Base-by-base conservation (phyloP, 2,113 vertebrate species). In the Cavia aperea region DNA sequence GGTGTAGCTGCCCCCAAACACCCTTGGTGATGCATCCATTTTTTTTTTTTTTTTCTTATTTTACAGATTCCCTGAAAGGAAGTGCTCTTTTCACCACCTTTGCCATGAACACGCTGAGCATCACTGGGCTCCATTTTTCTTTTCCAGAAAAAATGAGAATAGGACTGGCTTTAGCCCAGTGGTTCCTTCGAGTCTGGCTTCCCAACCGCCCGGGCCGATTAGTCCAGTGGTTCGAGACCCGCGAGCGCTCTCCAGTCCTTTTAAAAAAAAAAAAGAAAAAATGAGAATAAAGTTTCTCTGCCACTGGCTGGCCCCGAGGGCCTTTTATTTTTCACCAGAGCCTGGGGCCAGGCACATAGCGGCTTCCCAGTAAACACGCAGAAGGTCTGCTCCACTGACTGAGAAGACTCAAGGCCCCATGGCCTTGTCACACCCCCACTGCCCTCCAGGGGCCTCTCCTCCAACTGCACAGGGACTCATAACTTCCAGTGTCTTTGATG, bases 291-390 rank as follows among this genome's bases (percentile, higher is more conserved):
- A 31, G 12, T 16, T 56, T 56, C 21, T 77, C 24, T 51, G 79
- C 51, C 60, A 51, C 66, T 79, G 73, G 0, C 8, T 43, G 60
- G 51, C 19, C 84, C 81, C 24, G 7, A 75, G 39, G 29, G 5
- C 29, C 54, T 33, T 96, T 96, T 77, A 88, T 89, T 95, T 94
- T 54, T 92, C 46, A 63, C 15, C 14, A 46, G 81, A 66, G 3
- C 83, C 63, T 19, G 5, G 23, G 51, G 39, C 54, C 91, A 63
- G 66, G 9, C 62, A 19, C 49, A 49, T 39, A 56, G 18, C 65
- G 49, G 66, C 51, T 73, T 73, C 36, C 36, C 29, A 62, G 21
- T 18, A 51, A 65, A 46, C 31, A 24, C 4, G 2, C 46, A 9
- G 66, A 86, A 86, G 39, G 36, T 39, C 63, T 68, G 4, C 62